These are phyloP conservation scores for Amphibalanus amphitrite DNA, from an alignment of 1,140 invertebrate genomes.

Conservation along the genomic window DNA sequence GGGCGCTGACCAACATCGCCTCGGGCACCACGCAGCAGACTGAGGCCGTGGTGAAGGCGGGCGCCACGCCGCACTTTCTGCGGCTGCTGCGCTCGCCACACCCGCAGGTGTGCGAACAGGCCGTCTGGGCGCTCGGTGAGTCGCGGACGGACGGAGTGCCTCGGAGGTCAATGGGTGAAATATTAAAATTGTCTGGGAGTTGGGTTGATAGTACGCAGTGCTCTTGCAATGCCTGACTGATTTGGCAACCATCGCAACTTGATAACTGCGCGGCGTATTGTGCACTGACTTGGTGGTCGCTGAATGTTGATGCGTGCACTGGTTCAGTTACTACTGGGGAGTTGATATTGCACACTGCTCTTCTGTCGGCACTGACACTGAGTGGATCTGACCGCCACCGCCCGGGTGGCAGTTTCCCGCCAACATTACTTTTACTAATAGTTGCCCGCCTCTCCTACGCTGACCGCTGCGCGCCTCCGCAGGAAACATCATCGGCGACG, in stretches of 20 bases:
- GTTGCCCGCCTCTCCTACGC: slow-evolving; percentile 5
- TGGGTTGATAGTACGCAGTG: too few relatives aligned
- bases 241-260: too few relatives aligned
- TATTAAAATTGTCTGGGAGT: too few relatives aligned
- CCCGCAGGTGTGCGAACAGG: slow-evolving; percentile 94
- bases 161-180: background rate
- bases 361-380: too few relatives aligned
- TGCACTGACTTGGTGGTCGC: too few relatives aligned
- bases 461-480: slow-evolving; percentile 10
- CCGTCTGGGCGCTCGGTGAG: slow-evolving; percentile 19
- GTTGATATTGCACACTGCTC: too few relatives aligned
- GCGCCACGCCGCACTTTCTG: slow-evolving; percentile 89
- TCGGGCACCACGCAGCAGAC: slow-evolving; percentile 93
- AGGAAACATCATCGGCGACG: slow-evolving; percentile 83
- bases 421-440: background rate
- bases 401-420: slow-evolving; percentile 10
- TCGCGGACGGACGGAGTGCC: background rate
- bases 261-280: too few relatives aligned
- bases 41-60: slow-evolving; percentile 80
- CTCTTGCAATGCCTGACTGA: too few relatives aligned
- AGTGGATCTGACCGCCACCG: background rate
- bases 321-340: too few relatives aligned
- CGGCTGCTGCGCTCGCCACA: slow-evolving; percentile 74
- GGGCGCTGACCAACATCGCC: slow-evolving; percentile 98
- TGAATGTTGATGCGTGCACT: too few relatives aligned